A percentile compares a stretch with the other conserved stretches of the same genome.
These are phyloP conservation scores for Trichogramma dendrolimi DNA, from an alignment of 2,888 invertebrate genomes.

Conservation along the genomic window DNA sequence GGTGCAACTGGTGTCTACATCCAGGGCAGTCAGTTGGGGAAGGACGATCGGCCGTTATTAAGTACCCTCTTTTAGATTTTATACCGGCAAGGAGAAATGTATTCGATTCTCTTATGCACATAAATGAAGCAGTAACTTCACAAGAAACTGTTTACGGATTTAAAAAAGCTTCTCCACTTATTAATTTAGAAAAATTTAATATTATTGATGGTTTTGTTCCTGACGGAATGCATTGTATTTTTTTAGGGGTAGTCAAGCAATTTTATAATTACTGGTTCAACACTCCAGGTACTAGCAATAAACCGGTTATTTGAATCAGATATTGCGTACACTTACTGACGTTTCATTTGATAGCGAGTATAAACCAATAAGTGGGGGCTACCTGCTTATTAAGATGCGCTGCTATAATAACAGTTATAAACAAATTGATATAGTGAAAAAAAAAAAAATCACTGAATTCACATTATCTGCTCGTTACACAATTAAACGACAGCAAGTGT, in stretches of 20 bases:
- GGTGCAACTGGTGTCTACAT: constrained; percentile 6
- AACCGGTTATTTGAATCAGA: too few relatives aligned
- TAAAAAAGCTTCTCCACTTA: neutral
- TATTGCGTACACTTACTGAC: too few relatives aligned
- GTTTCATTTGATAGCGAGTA: too few relatives aligned
- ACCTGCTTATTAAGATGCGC: too few relatives aligned
- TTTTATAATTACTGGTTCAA: neutral
- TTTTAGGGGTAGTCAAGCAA: neutral
- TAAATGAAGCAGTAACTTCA: neutral
- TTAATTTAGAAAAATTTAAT: neutral
- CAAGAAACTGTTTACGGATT: neutral
- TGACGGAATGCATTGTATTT: neutral
- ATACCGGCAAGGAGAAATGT: neutral
- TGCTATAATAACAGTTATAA: too few relatives aligned
- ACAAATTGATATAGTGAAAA: too few relatives aligned
- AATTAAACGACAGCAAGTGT: too few relatives aligned
- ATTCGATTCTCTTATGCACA: neutral
- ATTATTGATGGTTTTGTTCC: constrained; percentile 1
- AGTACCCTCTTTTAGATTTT: neutral
- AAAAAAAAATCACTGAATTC: too few relatives aligned
- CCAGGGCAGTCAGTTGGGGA: neutral
- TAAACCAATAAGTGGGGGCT: too few relatives aligned
- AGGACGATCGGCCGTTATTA: neutral
- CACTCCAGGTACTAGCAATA: too few relatives aligned
- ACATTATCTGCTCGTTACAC: too few relatives aligned